Evolutionary conservation across 1,140 invertebrate genomes (phyloP).

Genomic region (Melipona quadrifasciata): DNA sequence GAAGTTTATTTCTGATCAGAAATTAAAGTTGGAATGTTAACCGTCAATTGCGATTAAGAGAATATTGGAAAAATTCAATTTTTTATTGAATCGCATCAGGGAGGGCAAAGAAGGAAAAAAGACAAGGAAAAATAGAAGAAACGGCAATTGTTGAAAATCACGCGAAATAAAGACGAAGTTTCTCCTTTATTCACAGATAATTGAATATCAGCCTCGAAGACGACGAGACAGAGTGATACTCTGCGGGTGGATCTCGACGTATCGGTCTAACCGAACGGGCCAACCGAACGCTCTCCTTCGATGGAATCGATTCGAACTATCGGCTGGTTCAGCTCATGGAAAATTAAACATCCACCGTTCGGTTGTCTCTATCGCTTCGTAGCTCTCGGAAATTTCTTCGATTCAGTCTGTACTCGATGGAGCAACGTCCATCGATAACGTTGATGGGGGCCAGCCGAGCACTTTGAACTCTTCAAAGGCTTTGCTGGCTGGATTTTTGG

Average conservation of each 20-base stretch:
- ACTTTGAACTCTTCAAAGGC: not conserved
- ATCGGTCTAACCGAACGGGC: not conserved
- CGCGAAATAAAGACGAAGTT: not conserved
- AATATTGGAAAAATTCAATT: too few relatives aligned
- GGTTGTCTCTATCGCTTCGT: not conserved
- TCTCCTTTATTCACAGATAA: slow-evolving; percentile 42
- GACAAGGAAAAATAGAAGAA: too few relatives aligned
- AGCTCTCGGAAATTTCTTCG: slow-evolving; percentile 33
- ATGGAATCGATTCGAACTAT: slow-evolving; percentile 42
- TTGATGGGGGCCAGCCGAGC: too few relatives aligned
- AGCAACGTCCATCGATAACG: not conserved
- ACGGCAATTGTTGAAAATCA: not conserved
- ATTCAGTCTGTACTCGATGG: not conserved
- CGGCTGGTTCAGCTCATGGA: slow-evolving; percentile 36
- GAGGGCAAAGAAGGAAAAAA: not conserved
- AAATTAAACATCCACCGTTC: slow-evolving; percentile 51
- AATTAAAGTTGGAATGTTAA: too few relatives aligned
- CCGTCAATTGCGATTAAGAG: too few relatives aligned
- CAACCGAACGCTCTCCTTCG: slow-evolving; percentile 17
- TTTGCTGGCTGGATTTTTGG: not conserved
- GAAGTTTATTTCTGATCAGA: too few relatives aligned
- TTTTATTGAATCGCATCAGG: too few relatives aligned
- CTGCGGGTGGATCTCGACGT: slow-evolving; percentile 35
- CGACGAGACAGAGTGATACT: slow-evolving; percentile 1
- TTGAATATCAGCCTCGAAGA: slow-evolving; percentile 45